A percentile compares a stretch with the other conserved stretches of the same genome.
Conservation (phyloP, 2,888 invertebrate species). For the Beris morrisii region DNA sequence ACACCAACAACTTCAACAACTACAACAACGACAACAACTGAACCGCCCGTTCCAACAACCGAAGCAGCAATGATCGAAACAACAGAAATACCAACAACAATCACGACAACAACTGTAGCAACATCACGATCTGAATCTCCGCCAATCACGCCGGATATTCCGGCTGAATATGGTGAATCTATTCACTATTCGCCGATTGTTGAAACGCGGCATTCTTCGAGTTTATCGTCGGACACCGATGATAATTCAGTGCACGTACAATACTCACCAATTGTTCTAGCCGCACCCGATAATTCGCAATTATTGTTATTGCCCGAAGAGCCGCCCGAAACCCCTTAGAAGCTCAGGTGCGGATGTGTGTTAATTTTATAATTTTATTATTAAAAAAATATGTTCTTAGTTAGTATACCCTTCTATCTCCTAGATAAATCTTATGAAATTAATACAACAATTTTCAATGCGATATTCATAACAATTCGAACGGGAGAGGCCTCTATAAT, state of each 20-base stretch:
- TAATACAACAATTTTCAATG: too few relatives aligned
- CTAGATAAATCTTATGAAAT: too few relatives aligned
- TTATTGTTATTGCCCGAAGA: conserved; percentile 53
- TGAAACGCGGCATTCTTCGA: conserved; percentile 13
- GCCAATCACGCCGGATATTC: not conserved
- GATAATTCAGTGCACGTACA: conserved; percentile 55
- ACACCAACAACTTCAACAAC: conserved; percentile 36
- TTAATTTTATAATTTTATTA: conserved; percentile 21
- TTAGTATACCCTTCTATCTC: too few relatives aligned
- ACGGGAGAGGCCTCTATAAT: too few relatives aligned
- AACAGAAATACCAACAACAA: conserved; percentile 44
- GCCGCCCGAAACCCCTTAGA: conserved; percentile 54
- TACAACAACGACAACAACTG: conserved; percentile 44
- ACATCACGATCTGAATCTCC: not conserved
- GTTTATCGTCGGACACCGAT: conserved; percentile 40
- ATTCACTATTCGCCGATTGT: conserved; percentile 31
- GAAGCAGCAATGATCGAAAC: conserved; percentile 40
- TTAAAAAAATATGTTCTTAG: too few relatives aligned
- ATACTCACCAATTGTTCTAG: conserved; percentile 47
- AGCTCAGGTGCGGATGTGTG: conserved; percentile 14
- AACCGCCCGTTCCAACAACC: conserved; percentile 1
- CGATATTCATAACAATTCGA: too few relatives aligned
- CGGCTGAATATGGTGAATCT: conserved; percentile 23
- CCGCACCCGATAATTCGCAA: conserved; percentile 49
- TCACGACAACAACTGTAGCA: conserved; percentile 14